A percentile compares a stretch with the other conserved stretches of the same genome.
Conservation (phyloP, 2,797 vertebrate genomes). For the Rhynchonycteris naso region DNA sequence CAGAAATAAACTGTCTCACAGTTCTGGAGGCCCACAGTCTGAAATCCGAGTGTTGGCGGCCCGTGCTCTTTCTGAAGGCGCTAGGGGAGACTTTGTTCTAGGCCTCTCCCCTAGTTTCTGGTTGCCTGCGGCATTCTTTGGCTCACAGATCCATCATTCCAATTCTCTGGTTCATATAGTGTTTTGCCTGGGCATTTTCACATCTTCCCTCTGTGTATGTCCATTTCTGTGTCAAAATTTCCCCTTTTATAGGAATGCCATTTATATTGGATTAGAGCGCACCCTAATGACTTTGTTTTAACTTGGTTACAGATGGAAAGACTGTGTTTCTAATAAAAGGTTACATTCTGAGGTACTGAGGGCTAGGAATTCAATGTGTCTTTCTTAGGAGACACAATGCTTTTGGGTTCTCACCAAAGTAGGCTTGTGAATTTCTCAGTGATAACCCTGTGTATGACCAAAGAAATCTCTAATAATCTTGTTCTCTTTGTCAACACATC, state of each 20-base stretch:
- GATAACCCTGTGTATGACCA: background rate
- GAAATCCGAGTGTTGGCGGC: background rate
- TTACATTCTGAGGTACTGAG: background rate
- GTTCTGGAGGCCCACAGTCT: background rate
- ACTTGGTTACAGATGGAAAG: background rate
- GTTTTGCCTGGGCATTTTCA: background rate
- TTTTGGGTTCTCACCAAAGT: background rate
- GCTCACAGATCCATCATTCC: background rate
- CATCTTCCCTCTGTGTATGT: background rate
- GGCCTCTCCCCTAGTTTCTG: background rate
- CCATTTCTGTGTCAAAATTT: background rate
- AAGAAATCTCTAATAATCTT: background rate
- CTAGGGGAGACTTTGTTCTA: background rate
- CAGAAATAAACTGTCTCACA: background rate
- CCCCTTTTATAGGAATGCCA: background rate
- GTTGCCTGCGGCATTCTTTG: background rate
- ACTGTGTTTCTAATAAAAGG: background rate
- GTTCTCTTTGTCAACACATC: background rate
- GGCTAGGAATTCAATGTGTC: background rate
- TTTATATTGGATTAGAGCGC: background rate
- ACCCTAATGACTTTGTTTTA: background rate
- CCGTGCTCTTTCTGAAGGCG: background rate
- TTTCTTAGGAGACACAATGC: background rate
- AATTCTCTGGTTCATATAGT: background rate
- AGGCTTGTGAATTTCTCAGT: background rate